Evolutionary conservation across 2,797 vertebrate species (phyloP), one percentile per base, ranked within the genome.

Genomic region (Mormyrus hasselquistii): DNA sequence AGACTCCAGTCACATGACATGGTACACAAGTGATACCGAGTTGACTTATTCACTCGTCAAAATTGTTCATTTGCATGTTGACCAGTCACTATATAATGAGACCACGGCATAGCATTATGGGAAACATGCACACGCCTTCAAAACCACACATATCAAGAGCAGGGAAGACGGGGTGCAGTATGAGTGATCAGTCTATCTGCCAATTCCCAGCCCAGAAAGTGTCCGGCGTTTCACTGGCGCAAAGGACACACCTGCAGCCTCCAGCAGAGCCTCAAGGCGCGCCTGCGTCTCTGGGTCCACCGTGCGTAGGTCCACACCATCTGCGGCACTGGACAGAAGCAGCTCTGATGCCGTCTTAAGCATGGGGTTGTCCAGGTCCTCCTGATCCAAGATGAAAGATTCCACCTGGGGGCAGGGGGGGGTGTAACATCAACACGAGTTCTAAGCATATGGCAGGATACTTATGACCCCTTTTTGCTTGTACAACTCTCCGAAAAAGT

Each of bases 371-470:
- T 99, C 98, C 94, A 99, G 95, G 95, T 99, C 98, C 93, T 99
- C 98, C 96, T 99, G 98, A 95, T 99, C 98, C 96, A 99, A 95
- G 95, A 99, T 99, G 95, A 99, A 99, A 47, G 98, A 99, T 94
- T 99, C 98, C 90, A 99, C 98, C 98, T 99, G 87, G 53, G 92
- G 25, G 29, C 29, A 34, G 4, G 9, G 16, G 16, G 12, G 52
- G 4, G 12, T 44, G 5, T 5, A 52, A 8, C 16, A 22, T 1
- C 25, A 14, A 52, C 38, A 82, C 29, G 1, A 62, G n/a, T 25
- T 25, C 2, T 25, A 62, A 62, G 59, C 22, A 62, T 22, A 25
- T 62, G 59, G 22, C n/a, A 62, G 59, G 59, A 25, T 22, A 62
- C 59, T 62, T 62, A 7, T 9, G 53, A n/a, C 22, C n/a, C n/a